Conservation (phyloP, 2,113 vertebrate species). For the Tychaedon coryphoeus region DNA sequence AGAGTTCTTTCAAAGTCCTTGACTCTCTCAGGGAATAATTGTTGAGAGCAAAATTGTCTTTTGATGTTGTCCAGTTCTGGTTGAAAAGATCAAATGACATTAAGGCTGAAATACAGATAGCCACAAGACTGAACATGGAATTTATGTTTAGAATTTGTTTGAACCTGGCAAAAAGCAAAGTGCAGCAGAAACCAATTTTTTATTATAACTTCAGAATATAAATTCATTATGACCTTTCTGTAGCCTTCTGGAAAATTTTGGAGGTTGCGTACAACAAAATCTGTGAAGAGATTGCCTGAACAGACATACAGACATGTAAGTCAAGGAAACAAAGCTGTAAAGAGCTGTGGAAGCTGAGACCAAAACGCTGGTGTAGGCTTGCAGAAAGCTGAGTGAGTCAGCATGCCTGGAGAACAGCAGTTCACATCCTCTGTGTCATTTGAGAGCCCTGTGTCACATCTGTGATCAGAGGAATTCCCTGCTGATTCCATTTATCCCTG, state of each 20-base stretch:
- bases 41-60: background rate
- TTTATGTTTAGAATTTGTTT: background rate
- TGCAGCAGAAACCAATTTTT: background rate
- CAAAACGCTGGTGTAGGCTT: background rate
- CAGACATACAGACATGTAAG: background rate
- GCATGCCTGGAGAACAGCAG: background rate
- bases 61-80: background rate
- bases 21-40: background rate
- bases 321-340: background rate
- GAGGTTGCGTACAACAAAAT: background rate
- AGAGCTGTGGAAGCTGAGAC: background rate
- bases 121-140: background rate
- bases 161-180: background rate
- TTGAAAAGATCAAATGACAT: background rate
- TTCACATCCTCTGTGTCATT: background rate
- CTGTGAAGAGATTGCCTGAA: background rate
- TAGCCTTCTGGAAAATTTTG: background rate
- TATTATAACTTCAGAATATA: background rate
- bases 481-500: background rate
- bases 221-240: background rate
- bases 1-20: background rate
- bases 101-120: background rate
- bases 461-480: conserved; percentile 22
- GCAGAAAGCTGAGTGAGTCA: conserved; percentile 13
- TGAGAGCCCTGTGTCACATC: background rate